These are phyloP conservation scores for Taeniopygia guttata DNA, from an alignment of 2,797 vertebrate species.

Conservation along the genomic window DNA sequence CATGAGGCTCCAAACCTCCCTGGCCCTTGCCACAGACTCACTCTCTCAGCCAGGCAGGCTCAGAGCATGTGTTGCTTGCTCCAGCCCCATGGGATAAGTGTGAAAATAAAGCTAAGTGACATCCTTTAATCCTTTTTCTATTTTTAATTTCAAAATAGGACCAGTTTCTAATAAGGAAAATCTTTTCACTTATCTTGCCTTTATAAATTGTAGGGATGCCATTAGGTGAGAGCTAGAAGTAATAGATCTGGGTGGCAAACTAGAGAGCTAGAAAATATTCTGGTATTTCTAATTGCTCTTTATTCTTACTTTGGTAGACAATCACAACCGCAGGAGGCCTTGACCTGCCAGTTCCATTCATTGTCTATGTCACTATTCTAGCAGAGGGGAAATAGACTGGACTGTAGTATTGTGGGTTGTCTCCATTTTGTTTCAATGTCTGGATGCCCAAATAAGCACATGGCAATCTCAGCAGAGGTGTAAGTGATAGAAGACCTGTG, in stretches of 20 bases:
- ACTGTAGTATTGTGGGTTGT: not conserved
- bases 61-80: fast-evolving
- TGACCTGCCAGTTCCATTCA: not conserved
- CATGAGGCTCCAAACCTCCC: not conserved
- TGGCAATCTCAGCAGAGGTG: not conserved
- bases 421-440: not conserved
- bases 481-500: not conserved
- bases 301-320: not conserved
- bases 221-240: not conserved
- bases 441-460: not conserved
- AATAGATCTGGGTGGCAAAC: not conserved
- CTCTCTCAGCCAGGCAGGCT: not conserved
- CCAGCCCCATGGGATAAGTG: not conserved
- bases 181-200: not conserved
- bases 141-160: not conserved
- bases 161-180: not conserved
- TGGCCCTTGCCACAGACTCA: not conserved
- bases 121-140: fast-evolving
- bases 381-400: not conserved
- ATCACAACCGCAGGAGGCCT: not conserved
- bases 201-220: not conserved
- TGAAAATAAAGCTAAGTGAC: not conserved
- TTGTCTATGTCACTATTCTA: not conserved
- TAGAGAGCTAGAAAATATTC: not conserved
- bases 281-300: not conserved